Evolutionary conservation across 2,888 invertebrate genomes (phyloP), one percentile per base, ranked within the genome.

Genomic region (Hemicrepidius hirtus): DNA sequence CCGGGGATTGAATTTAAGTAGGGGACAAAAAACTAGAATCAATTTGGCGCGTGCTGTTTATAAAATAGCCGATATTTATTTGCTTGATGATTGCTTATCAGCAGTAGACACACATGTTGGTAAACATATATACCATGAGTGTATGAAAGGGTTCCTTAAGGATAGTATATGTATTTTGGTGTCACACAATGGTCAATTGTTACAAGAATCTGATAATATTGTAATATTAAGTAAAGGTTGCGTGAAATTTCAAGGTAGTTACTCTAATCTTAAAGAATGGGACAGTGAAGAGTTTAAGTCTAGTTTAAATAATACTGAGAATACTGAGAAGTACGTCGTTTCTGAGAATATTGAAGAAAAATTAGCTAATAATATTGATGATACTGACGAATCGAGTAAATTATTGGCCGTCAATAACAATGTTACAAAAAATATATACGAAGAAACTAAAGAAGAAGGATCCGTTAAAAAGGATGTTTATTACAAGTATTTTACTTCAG

Each of bases 11-110:
- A 91, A 92, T 13, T 85, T 96, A 10, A 94, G 94, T 21, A 95
- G 95, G 10, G 95, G 95, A 13, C 95, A 95, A 85, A 90, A 91
- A 82, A 94, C 95, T 0, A 88, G 95, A 74, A 90, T 96, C 37
- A 93, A 93, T 83, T 86, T 95, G 57, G 94, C 93, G 0, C 88
- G 94, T 80, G 91, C 93, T 0, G 86, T 94, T 59, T 94, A 94
- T 80, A 90, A 90, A 77, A 89, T 92, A 77, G 92, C 93, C 0
- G 94, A 94, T 78, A 88, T 95, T 35, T 94, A 94, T 80, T 85
- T 94, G 40, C 84, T 94, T 46, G 94, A 95, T 80, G 94, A 95
- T 83, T 94, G 94, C 0, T 85, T 95, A 24, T 93, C 93, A 46
- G 93, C 94, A 0, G 93, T 95, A 0, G 95, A 95, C 80, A 88